phyloP scores from a whole-genome alignment of 2,797 vertebrate species.

The Melanotaenia boesemani region DNA sequence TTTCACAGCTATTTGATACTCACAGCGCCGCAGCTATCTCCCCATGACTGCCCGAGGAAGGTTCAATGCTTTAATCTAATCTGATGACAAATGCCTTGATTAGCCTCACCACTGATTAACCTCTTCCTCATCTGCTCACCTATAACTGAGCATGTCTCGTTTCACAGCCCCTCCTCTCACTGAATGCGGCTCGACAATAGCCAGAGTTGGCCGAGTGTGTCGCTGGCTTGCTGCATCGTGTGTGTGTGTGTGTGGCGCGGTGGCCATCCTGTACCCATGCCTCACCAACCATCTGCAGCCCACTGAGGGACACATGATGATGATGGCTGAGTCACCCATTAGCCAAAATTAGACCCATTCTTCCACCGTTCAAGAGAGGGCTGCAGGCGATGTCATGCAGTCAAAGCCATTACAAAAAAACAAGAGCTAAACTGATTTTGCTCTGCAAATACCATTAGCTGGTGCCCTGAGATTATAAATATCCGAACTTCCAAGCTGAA shows the following conservation, averaged over 20 bases:
- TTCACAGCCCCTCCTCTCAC: slow-evolving; percentile 12
- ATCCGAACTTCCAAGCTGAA: slow-evolving; percentile 68
- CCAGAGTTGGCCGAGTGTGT: slow-evolving; percentile 64
- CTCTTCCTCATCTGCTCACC: slow-evolving; percentile 64
- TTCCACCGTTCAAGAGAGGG: slow-evolving; percentile 72
- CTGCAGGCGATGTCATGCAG: slow-evolving; percentile 72
- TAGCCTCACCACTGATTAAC: slow-evolving; percentile 73
- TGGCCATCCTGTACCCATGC: slow-evolving; percentile 56
- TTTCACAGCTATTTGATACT: slow-evolving; percentile 55
- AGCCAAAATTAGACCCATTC: slow-evolving; percentile 82
- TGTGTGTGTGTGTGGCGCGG: slow-evolving; percentile 4
- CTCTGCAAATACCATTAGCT: slow-evolving; percentile 80
- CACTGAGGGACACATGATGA: slow-evolving; percentile 71
- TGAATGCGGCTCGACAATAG: slow-evolving; percentile 57
- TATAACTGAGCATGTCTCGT: slow-evolving; percentile 41
- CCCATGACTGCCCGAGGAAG: slow-evolving; percentile 50
- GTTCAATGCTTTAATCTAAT: slow-evolving; percentile 74
- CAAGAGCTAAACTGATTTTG: slow-evolving; percentile 76
- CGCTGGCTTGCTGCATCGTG: slow-evolving; percentile 68
- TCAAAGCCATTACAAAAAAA: slow-evolving; percentile 76
- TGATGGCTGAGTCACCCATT: slow-evolving; percentile 80
- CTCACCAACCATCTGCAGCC: slow-evolving; percentile 72
- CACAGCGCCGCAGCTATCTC: slow-evolving; percentile 36
- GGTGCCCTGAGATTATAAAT: slow-evolving; percentile 79
- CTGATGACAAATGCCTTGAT: slow-evolving; percentile 74